phyloP scores from a whole-genome alignment of 2,797 vertebrate genomes.

The Fringilla coelebs region DNA sequence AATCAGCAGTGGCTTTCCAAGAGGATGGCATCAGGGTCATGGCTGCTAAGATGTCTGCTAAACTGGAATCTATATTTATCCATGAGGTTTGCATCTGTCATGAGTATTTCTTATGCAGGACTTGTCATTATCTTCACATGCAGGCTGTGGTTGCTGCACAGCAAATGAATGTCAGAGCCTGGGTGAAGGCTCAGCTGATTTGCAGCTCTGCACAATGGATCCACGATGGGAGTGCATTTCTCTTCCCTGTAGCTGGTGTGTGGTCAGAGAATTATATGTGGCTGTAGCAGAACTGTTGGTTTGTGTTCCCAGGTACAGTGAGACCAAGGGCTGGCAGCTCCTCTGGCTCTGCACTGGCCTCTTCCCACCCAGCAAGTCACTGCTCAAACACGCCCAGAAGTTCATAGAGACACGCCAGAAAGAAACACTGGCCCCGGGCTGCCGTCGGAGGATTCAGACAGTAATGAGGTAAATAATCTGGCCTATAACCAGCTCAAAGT shows the following conservation, averaged over 20 bases:
- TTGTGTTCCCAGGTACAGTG: slow-evolving; percentile 80
- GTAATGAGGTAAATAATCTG: slow-evolving; percentile 81
- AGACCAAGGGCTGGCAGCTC: slow-evolving; percentile 93
- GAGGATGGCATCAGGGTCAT: not conserved
- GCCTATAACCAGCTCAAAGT: not conserved
- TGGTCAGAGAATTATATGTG: not conserved
- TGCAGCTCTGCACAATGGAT: not conserved
- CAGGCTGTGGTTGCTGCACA: not conserved
- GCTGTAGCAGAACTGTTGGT: not conserved
- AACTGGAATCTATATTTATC: not conserved
- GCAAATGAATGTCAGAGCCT: not conserved
- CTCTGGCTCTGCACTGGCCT: slow-evolving; percentile 95
- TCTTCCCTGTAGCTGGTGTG: not conserved
- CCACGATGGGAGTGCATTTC: not conserved
- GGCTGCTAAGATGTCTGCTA: not conserved
- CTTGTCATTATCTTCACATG: not conserved
- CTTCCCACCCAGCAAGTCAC: slow-evolving; percentile 85
- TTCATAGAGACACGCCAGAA: slow-evolving; percentile 86
- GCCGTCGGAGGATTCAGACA: slow-evolving; percentile 84
- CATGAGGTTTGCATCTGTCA: not conserved
- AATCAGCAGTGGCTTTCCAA: not conserved
- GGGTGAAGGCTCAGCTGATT: not conserved
- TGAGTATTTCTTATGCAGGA: not conserved
- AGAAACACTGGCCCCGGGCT: slow-evolving; percentile 80
- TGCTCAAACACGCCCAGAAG: slow-evolving; percentile 87